These are phyloP conservation scores for Temnothorax longispinosus DNA, from an alignment of 1,140 invertebrate genomes.

Conservation along the genomic window DNA sequence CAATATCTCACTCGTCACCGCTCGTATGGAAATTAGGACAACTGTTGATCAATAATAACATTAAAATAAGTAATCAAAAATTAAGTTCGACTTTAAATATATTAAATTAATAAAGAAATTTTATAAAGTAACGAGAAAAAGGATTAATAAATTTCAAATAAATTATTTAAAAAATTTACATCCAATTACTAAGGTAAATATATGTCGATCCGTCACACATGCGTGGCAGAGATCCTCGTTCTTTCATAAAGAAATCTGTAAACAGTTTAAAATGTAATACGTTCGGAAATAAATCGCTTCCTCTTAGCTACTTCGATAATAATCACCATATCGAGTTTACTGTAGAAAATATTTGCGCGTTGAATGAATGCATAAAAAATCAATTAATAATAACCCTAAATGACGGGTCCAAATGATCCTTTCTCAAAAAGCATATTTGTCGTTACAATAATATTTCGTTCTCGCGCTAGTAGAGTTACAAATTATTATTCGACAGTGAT, in stretches of 20 bases:
- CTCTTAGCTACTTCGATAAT: not conserved
- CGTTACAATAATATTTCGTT: not conserved
- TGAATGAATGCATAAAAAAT: not conserved
- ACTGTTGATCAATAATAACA: not conserved
- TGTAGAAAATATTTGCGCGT: not conserved
- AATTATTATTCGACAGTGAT: conserved; percentile 31
- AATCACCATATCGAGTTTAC: conserved; percentile 37
- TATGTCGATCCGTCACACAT: not conserved
- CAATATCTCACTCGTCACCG: not conserved
- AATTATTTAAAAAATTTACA: not conserved
- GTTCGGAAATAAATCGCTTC: conserved; percentile 62
- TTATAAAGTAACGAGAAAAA: not conserved
- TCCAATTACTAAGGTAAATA: not conserved
- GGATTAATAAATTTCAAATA: not conserved
- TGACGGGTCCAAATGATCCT: not conserved
- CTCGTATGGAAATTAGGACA: not conserved
- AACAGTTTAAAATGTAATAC: conserved; percentile 68
- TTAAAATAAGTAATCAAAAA: not conserved
- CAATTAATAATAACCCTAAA: not conserved
- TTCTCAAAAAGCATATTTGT: conserved; percentile 1
- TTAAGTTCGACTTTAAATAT: not conserved
- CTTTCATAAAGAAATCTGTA: conserved; percentile 64
- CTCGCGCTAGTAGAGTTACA: not conserved
- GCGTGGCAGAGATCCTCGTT: not conserved
- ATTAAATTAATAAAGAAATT: not conserved